Base-by-base conservation (phyloP, 2,888 invertebrate genomes). In the Melipona beecheii region DNA sequence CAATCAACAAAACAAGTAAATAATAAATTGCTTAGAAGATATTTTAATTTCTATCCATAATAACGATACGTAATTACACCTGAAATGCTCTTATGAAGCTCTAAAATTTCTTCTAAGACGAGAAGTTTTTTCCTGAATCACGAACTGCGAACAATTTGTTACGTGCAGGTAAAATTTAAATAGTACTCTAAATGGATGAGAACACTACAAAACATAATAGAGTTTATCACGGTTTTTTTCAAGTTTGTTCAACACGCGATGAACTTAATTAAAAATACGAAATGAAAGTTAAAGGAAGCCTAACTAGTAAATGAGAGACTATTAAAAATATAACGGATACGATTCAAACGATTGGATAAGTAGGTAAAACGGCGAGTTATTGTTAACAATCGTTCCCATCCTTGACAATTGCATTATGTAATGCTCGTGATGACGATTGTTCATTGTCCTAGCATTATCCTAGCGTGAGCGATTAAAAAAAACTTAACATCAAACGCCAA, bases 381-480 rank as follows among this genome's bases (percentile, higher is more conserved):
- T 19, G 50, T 19, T 66, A 13, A 60, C 60, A 36, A 71, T 80
- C 49, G 66, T 80, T 78, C 73, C 64, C 60, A 36, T 50, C 65
- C 69, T 56, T 77, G 66, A 54, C 74, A 84, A 81, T 21, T 21
- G 68, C 56, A 70, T 76, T 70, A 69, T 60, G 60, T 17, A 76
- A 81, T 54, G n/a, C 58, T 81, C 66, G 50, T 68, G 27, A 81
- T 56, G 56, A 71, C 75, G 31, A 68, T 75, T 50, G 73, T 62
- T 31, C 54, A 50, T 43, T 56, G 36, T 21, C 50, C 21, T n/a
- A 54, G n/a, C 13, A 50, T 31, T 31, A 13, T 49, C 4, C 3
- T 62, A 65, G 21, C 31, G 36, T 31, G 70, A 43, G 74, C 64
- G 72, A 85, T 85, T 79, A 81, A 24, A 65, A 77, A 69, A 15